Base-by-base conservation (phyloP, 2,888 invertebrate genomes). In the Limenitis camilla region DNA sequence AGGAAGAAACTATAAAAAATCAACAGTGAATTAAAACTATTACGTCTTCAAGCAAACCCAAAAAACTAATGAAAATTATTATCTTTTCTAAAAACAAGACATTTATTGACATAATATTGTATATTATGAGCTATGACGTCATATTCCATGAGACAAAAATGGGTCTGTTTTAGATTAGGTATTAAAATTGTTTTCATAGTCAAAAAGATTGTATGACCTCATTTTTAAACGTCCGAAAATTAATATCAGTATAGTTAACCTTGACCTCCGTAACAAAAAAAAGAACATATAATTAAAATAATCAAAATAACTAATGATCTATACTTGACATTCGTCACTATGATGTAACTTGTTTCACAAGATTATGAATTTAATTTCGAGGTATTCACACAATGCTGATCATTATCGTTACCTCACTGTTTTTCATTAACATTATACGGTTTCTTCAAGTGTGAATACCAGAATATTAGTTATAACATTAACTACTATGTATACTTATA, bases 381-480 rank as follows among this genome's bases (percentile, higher is more conserved):
- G 73, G 73, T 64, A 65, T 69, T 73, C 74, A 66, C 63, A 72
- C 61, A 59, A 60, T 57, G 43, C 59, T 46, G 56, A 58, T 58
- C 39, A 44, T 56, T 60, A 56, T 56, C 60, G 7, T 49, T 40
- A 31, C 43, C 40, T 42, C 31, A 33, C 45, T 8, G 51, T 44
- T 51, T 51, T 51, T 51, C 45, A 45, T 51, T 51, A 51, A 40
- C 44, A 51, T 47, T 32, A 40, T 40, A 35, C 40, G 9, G 50
- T 39, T 35, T 35, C 51, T 51, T 51, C 40, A 10, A 29, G 45
- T 45, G 9, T 9, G 10, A 2, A 29, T 40, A 31, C 32, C 30
- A 11, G 6, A 36, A 35, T 19, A 3, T 10, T 38, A 38, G 29
- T 45, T 29, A 44, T 44, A 36, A 10, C 36, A 28, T 44, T 36